A percentile compares a stretch with the other conserved stretches of the same genome.
These are phyloP conservation scores for Prolemur simus DNA, from an alignment of 2,113 vertebrate genomes.

Conservation along the genomic window DNA sequence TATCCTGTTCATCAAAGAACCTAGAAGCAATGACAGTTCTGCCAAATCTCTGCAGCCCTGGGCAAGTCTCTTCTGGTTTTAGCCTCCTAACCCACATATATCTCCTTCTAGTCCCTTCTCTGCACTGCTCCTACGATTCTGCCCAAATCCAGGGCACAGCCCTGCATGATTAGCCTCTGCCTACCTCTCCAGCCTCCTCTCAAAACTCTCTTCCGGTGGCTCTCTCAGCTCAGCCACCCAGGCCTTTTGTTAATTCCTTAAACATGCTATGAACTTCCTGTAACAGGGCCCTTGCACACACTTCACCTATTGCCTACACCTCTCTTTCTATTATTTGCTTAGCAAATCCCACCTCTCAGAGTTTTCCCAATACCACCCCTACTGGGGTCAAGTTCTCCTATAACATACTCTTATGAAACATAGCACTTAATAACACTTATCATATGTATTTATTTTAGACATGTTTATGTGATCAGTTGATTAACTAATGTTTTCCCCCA, in stretches of 20 bases:
- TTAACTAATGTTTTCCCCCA: neutral
- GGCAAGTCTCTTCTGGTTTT: neutral
- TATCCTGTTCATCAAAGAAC: neutral
- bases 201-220: neutral
- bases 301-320: neutral
- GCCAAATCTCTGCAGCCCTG: neutral
- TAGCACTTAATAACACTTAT: neutral
- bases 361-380: neutral
- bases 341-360: neutral
- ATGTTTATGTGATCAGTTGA: neutral
- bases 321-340: neutral
- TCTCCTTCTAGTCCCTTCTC: neutral
- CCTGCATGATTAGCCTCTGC: neutral
- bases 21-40: neutral
- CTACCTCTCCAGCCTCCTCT: neutral
- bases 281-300: neutral
- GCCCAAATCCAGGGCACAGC: neutral
- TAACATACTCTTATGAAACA: neutral
- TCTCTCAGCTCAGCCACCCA: neutral
- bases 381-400: neutral
- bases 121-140: neutral
- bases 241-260: neutral
- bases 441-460: neutral
- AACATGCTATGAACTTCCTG: neutral
- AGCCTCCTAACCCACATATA: neutral